Percentiles rank a stretch among this genome's conserved stretches.
Conservation (phyloP, 2,797 vertebrate genomes). For the Arnoldichthys spilopterus region DNA sequence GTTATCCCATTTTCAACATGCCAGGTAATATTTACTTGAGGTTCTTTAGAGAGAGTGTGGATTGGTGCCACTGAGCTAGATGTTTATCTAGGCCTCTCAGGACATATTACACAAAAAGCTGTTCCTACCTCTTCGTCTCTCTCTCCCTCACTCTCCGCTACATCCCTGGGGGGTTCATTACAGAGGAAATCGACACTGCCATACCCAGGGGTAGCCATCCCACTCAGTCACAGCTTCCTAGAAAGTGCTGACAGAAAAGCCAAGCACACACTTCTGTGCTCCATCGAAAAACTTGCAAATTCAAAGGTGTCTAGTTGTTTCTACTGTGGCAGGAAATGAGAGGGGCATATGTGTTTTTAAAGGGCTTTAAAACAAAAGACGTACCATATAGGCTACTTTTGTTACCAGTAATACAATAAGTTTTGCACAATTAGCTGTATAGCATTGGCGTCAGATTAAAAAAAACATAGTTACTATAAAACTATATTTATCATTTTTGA, state of each 20-base stretch:
- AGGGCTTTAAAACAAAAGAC: not conserved
- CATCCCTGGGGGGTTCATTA: slow-evolving; percentile 54
- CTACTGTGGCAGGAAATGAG: not conserved
- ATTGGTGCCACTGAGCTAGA: slow-evolving; percentile 40
- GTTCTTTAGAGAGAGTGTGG: not conserved
- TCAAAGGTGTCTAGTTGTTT: slow-evolving; percentile 18
- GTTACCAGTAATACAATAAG: not conserved
- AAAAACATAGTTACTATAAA: too few species aligned
- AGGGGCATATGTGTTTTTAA: slow-evolving; percentile 14
- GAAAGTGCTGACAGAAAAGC: slow-evolving; percentile 46
- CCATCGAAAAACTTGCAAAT: slow-evolving; percentile 8
- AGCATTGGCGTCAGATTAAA: not conserved
- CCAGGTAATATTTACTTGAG: slow-evolving; percentile 8
- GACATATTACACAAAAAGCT: slow-evolving; percentile 51
- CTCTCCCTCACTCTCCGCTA: slow-evolving; percentile 28
- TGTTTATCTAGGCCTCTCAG: slow-evolving; percentile 41
- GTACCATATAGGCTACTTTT: not conserved
- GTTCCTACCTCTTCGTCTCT: slow-evolving; percentile 33
- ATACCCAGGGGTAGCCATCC: slow-evolving; percentile 35
- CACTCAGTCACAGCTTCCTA: slow-evolving; percentile 34
- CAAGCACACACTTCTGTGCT: slow-evolving; percentile 32
- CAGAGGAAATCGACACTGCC: slow-evolving; percentile 54
- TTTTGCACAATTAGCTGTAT: not conserved
- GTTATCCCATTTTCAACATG: not conserved
- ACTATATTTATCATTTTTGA: too few species aligned